A percentile compares a stretch with the other conserved stretches of the same genome.
These are phyloP conservation scores for Pycnonotus jocosus DNA, from an alignment of 2,113 vertebrate species.

Conservation along the genomic window DNA sequence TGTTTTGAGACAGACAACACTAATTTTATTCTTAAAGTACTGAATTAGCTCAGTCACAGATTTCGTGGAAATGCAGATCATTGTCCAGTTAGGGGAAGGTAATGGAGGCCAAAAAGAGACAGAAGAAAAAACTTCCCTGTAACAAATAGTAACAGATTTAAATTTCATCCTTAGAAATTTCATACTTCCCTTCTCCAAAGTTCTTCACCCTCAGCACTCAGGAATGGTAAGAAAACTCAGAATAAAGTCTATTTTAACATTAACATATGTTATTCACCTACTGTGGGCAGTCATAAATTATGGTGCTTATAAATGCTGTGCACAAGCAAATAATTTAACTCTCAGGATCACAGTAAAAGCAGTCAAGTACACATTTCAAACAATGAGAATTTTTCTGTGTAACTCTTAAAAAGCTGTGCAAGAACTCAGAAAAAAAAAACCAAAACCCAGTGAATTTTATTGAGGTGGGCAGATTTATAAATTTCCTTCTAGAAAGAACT, in stretches of 20 bases:
- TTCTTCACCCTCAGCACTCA: neutral
- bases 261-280: neutral
- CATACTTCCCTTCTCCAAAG: neutral
- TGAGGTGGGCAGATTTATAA: neutral
- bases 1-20: neutral
- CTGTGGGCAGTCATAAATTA: neutral
- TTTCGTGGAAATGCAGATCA: neutral
- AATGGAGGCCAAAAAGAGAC: neutral
- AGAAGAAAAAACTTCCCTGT: neutral
- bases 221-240: neutral
- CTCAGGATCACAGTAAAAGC: neutral
- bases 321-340: neutral
- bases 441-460: neutral
- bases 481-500: neutral
- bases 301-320: neutral
- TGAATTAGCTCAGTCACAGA: neutral
- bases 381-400: neutral
- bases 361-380: neutral
- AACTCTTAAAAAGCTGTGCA: neutral
- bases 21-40: neutral
- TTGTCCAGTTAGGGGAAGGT: neutral
- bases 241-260: neutral
- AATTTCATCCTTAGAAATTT: neutral
- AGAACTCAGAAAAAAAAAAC: neutral
- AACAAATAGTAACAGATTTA: neutral